A percentile compares a stretch with the other conserved stretches of the same genome.
These are phyloP conservation scores for Malurus elegans DNA, from an alignment of 2,113 vertebrate species.

Conservation along the genomic window DNA sequence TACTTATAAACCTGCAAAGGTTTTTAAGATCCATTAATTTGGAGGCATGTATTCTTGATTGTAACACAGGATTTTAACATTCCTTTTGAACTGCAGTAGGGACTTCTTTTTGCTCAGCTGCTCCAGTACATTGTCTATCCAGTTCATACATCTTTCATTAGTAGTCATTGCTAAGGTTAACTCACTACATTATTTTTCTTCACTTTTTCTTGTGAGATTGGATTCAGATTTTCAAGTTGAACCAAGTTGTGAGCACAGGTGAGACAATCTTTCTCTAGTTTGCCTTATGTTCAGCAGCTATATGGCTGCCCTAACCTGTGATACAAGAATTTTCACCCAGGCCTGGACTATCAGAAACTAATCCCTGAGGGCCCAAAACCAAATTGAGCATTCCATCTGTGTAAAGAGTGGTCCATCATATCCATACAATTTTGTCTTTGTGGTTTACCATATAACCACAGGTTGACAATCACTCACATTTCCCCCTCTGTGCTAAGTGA, in stretches of 20 bases:
- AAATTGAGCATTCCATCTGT: neutral
- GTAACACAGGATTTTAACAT: neutral
- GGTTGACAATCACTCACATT: neutral
- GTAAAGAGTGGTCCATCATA: neutral
- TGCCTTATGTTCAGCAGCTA: neutral
- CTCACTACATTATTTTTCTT: neutral
- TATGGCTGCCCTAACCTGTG: neutral
- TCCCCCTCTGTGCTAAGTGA: neutral
- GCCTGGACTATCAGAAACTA: neutral
- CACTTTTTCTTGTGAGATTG: neutral
- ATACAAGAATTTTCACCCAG: neutral
- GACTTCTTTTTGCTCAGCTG: neutral
- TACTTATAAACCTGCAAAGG: neutral
- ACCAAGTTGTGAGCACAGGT: neutral
- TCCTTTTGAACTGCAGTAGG: neutral
- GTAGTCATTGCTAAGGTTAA: neutral
- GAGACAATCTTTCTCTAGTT: neutral
- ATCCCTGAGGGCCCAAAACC: neutral
- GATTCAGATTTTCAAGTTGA: neutral
- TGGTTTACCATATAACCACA: neutral
- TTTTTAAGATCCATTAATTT: neutral
- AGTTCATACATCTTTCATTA: neutral
- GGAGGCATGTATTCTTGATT: neutral
- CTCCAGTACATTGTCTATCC: neutral
- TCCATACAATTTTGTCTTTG: neutral